Evolutionary conservation across 2,113 vertebrate genomes (phyloP).

Genomic region (Misgurnus anguillicaudatus): DNA sequence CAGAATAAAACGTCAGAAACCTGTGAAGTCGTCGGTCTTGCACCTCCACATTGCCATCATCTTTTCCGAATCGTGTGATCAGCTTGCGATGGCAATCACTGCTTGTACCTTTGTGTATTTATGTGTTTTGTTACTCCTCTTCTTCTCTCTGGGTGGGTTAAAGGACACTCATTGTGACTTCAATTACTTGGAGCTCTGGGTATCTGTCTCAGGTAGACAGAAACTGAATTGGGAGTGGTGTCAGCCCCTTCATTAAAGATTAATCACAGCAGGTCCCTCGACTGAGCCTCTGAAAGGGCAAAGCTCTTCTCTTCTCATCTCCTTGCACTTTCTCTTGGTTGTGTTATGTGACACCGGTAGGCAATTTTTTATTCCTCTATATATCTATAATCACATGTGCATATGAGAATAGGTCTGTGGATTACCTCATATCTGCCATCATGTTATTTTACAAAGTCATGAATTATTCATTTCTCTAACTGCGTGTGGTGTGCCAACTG

Average conservation of each 20-base stretch:
- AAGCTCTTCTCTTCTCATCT: slow-evolving; percentile 20
- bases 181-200: slow-evolving; percentile 41
- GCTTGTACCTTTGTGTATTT: background rate
- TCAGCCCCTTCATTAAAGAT: slow-evolving; percentile 50
- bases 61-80: background rate
- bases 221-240: slow-evolving; percentile 37
- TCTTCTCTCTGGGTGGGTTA: slow-evolving; percentile 7
- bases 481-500: slow-evolving; percentile 37
- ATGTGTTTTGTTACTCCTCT: background rate
- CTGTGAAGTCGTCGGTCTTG: background rate
- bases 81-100: background rate
- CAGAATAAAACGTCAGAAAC: background rate
- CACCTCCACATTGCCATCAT: background rate
- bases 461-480: slow-evolving; percentile 42
- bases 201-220: slow-evolving; percentile 36
- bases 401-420: slow-evolving; percentile 28
- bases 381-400: slow-evolving; percentile 21
- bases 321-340: background rate
- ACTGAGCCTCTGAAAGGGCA: slow-evolving; percentile 44
- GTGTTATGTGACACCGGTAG: slow-evolving; percentile 36
- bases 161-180: slow-evolving; percentile 32
- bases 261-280: slow-evolving; percentile 44
- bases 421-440: slow-evolving; percentile 36
- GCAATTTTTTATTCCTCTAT: background rate
- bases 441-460: slow-evolving; percentile 44